Conservation (phyloP, 2,888 invertebrate genomes). For the Conomelus anceps region DNA sequence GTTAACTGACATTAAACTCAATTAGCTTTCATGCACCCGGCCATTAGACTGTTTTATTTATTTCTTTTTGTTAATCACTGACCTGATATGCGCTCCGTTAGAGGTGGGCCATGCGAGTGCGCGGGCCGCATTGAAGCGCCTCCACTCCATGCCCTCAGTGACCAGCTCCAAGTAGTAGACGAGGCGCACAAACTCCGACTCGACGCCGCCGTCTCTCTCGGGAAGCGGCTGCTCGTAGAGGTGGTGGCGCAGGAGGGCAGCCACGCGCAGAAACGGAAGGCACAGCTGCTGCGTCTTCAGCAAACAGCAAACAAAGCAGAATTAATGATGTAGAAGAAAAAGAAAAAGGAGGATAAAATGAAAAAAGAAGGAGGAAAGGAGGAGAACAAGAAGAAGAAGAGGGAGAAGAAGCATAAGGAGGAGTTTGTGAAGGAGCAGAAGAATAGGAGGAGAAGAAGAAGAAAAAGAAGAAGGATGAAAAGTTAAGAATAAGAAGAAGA, state of each 20-base stretch:
- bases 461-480: too few species aligned
- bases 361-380: too few species aligned
- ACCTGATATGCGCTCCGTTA: constrained; percentile 5
- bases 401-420: too few species aligned
- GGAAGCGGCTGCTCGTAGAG: constrained; percentile 71
- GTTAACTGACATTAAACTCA: too few species aligned
- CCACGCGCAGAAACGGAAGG: constrained; percentile 76
- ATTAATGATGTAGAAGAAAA: neutral
- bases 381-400: too few species aligned
- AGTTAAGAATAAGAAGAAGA: too few species aligned
- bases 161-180: constrained; percentile 72
- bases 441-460: too few species aligned
- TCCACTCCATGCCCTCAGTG: constrained; percentile 59
- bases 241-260: constrained; percentile 75
- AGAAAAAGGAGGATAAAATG: neutral
- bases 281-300: constrained; percentile 66
- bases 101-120: constrained; percentile 38
- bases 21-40: too few species aligned
- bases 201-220: too few species aligned
- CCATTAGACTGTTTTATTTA: too few species aligned
- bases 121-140: constrained; percentile 39
- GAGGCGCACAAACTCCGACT: constrained; percentile 69
- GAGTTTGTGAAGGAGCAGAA: too few species aligned
- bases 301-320: neutral
- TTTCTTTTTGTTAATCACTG: constrained; percentile 38